Evolutionary conservation across 2,113 vertebrate genomes (phyloP).

Genomic region (Xiphophorus hellerii): DNA sequence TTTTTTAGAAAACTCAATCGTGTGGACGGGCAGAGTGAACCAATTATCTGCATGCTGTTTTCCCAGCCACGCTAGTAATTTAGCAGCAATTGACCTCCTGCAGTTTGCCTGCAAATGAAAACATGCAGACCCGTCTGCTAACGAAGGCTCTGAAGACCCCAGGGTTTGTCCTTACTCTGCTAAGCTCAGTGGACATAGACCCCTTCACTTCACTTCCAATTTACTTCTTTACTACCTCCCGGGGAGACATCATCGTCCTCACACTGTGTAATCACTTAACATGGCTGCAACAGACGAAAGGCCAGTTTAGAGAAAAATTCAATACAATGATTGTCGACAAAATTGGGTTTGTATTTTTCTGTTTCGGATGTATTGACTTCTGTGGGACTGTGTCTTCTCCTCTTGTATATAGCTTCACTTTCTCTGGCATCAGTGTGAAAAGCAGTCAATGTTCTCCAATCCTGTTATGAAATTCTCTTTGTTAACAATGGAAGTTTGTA

Average conservation of each 20-base stretch:
- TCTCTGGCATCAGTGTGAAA: neutral
- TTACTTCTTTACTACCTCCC: constrained; percentile 68
- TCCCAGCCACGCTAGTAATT: constrained; percentile 78
- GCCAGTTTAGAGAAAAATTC: constrained; percentile 47
- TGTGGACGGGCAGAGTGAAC: constrained; percentile 77
- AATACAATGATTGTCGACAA: constrained; percentile 53
- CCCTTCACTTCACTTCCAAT: constrained; percentile 72
- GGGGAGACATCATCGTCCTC: constrained; percentile 59
- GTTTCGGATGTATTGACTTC: constrained; percentile 32
- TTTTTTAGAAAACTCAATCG: constrained; percentile 77
- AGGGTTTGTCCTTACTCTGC: constrained; percentile 48
- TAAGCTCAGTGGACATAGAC: constrained; percentile 61
- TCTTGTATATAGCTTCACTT: neutral
- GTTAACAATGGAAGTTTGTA: neutral
- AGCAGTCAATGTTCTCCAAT: neutral
- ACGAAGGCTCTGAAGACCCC: constrained; percentile 69
- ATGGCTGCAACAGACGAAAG: constrained; percentile 41
- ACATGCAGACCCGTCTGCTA: constrained; percentile 72
- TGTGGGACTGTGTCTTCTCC: constrained; percentile 5
- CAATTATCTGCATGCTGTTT: constrained; percentile 78
- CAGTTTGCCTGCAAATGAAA: constrained; percentile 76
- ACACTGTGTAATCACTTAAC: constrained; percentile 64
- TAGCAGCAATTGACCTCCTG: constrained; percentile 79
- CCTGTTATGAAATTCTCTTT: neutral
- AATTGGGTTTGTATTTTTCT: constrained; percentile 39